Percentiles rank a stretch among this genome's conserved stretches.
Conservation (phyloP, 2,888 invertebrate genomes). For the Apamea anceps region DNA sequence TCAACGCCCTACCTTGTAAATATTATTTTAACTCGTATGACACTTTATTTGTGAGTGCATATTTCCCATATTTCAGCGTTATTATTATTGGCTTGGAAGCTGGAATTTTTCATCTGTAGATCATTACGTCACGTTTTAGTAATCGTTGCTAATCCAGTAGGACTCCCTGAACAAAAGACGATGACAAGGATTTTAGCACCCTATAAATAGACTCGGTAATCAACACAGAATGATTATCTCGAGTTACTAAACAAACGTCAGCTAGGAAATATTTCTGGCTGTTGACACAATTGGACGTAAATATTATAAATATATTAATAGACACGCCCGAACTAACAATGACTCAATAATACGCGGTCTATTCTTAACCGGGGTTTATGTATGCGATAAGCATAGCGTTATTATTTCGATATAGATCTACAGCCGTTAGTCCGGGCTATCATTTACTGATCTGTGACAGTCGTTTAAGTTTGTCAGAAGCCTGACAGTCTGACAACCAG, state of each 20-base stretch:
- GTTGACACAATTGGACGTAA: slow-evolving; percentile 34
- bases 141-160: neutral
- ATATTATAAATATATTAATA: slow-evolving; percentile 48
- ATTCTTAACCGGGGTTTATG: neutral
- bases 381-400: neutral
- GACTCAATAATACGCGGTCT: neutral
- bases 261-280: slow-evolving; percentile 25
- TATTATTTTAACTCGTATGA: neutral
- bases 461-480: no score
- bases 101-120: neutral
- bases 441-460: neutral
- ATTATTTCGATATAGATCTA: neutral
- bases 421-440: neutral
- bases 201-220: slow-evolving; percentile 26
- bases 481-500: no score
- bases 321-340: slow-evolving; percentile 8
- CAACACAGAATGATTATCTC: slow-evolving; percentile 39
- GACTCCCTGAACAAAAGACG: neutral
- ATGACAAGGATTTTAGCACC: slow-evolving; percentile 11
- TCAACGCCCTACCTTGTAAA: neutral
- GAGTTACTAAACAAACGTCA: slow-evolving; percentile 46
- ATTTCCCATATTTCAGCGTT: neutral
- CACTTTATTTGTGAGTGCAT: neutral
- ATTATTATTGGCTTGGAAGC: neutral
- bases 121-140: neutral